Percentiles rank a stretch among this genome's conserved stretches.
Evolutionary conservation across 1,140 invertebrate species (phyloP).

Genomic region (Tetragonula clypearis): DNA sequence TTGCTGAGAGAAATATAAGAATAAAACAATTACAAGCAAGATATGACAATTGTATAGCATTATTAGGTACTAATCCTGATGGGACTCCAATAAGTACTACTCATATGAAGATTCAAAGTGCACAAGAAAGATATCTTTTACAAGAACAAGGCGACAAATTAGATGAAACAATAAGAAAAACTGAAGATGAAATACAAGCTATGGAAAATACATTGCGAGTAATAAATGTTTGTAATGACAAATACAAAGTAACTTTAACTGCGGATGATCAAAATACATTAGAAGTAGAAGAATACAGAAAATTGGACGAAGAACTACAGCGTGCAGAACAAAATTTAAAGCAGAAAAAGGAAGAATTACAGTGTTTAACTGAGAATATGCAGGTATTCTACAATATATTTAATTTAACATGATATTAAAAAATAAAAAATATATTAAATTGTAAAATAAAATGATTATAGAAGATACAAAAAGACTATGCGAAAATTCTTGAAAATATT

Average conservation of each 20-base stretch:
- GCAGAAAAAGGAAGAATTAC: slow-evolving; percentile 57
- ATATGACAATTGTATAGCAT: slow-evolving; percentile 69
- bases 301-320: slow-evolving; percentile 82
- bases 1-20: slow-evolving; percentile 82
- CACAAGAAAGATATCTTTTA: slow-evolving; percentile 86
- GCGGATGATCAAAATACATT: slow-evolving; percentile 80
- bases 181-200: slow-evolving; percentile 87
- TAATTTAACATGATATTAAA: neutral
- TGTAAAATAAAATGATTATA: slow-evolving; percentile 32
- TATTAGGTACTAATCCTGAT: slow-evolving; percentile 80
- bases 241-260: slow-evolving; percentile 83
- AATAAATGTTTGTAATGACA: slow-evolving; percentile 85
- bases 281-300: slow-evolving; percentile 80
- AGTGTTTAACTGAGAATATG: slow-evolving; percentile 57
- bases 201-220: slow-evolving; percentile 89
- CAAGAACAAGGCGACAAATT: slow-evolving; percentile 87
- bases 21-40: slow-evolving; percentile 84
- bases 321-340: slow-evolving; percentile 67
- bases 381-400: slow-evolving; percentile 56
- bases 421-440: neutral
- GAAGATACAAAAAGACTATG: slow-evolving; percentile 68
- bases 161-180: slow-evolving; percentile 85
- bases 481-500: slow-evolving; percentile 62
- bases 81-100: slow-evolving; percentile 84
- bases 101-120: slow-evolving; percentile 86